These are phyloP conservation scores for Drosophila parvula DNA, from an alignment of 1,140 invertebrate species.

Conservation along the genomic window DNA sequence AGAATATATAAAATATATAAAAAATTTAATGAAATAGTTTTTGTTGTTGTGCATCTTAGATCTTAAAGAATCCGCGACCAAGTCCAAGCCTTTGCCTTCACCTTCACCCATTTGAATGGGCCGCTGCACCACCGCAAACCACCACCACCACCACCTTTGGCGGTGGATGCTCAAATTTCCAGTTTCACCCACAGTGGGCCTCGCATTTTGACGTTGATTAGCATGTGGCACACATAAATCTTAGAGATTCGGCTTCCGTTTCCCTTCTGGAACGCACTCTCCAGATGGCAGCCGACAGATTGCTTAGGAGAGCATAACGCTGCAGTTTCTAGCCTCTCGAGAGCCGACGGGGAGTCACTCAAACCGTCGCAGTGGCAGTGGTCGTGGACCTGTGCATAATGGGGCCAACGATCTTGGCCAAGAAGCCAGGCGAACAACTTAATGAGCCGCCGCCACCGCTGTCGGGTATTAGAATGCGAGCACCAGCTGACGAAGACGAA, in stretches of 20 bases:
- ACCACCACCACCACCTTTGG: constrained; percentile 20
- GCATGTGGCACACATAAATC: constrained; percentile 80
- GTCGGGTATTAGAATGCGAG: constrained; percentile 54
- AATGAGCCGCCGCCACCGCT: constrained; percentile 54
- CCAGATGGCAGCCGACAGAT: constrained; percentile 28
- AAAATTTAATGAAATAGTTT: neutral
- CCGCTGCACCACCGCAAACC: constrained; percentile 20
- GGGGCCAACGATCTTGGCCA: constrained; percentile 71
- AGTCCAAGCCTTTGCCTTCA: constrained; percentile 56
- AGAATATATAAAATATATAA: neutral
- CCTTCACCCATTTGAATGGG: constrained; percentile 74
- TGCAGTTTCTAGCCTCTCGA: constrained; percentile 55
- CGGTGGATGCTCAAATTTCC: constrained; percentile 60
- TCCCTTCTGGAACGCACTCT: constrained; percentile 61
- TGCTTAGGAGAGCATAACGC: constrained; percentile 69
- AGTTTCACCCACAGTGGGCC: constrained; percentile 51
- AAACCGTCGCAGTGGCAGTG: neutral
- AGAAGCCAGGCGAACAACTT: constrained; percentile 65
- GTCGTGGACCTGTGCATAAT: constrained; percentile 56
- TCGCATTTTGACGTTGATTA: constrained; percentile 69
- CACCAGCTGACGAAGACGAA: constrained; percentile 49
- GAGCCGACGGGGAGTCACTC: constrained; percentile 23
- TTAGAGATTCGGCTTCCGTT: constrained; percentile 68
- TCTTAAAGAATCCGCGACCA: constrained; percentile 20
- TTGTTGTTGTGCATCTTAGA: constrained; percentile 3